Conservation (phyloP, 2,113 vertebrate genomes). For the Sus scrofa region T2T-Sscrofa CM000822.6:10268501-10269000, state of each 20-base stretch:
- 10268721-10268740: background rate
- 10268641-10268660: background rate
- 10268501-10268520: slow-evolving; percentile 31
- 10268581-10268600: background rate
- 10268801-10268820: slow-evolving; percentile 26
- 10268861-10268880: background rate
- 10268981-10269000: background rate
- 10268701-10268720: background rate
- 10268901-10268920: background rate
- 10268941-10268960: background rate
- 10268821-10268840: background rate
- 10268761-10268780: background rate
- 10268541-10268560: slow-evolving; percentile 55
- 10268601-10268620: background rate
- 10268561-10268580: background rate
- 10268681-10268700: background rate
- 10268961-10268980: background rate
- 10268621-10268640: background rate
- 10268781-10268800: background rate
- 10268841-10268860: background rate
- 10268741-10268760: background rate
- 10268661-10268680: background rate
- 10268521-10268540: slow-evolving; percentile 13
- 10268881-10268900: background rate
- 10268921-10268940: background rate